Percentiles rank a stretch among this genome's conserved stretches.
Evolutionary conservation across 2,113 vertebrate species (phyloP).

Genomic region (Neodon shergylaensis): DNA sequence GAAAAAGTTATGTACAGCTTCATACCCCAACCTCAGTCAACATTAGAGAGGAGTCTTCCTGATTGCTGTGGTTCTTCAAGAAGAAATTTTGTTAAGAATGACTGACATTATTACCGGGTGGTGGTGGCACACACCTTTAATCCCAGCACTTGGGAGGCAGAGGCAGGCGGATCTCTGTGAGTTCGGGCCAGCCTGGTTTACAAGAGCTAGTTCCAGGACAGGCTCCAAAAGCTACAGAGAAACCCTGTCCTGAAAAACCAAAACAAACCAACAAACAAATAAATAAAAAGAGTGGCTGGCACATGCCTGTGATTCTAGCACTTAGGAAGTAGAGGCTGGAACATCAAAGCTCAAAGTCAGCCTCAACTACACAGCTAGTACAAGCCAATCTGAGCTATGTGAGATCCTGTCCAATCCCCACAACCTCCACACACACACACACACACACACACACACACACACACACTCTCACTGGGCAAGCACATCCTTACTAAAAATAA

Average conservation of each 20-base stretch:
- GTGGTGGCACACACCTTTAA: not conserved
- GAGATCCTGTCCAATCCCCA: not conserved
- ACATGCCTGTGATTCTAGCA: not conserved
- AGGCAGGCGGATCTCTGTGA: not conserved
- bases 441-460: too few relatives aligned
- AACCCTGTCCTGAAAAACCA: too few relatives aligned
- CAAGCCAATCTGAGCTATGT: not conserved
- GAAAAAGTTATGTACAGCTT: not conserved
- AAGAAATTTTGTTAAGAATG: not conserved
- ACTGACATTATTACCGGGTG: too few relatives aligned
- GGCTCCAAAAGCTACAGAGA: too few relatives aligned
- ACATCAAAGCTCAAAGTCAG: not conserved
- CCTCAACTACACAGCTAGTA: not conserved
- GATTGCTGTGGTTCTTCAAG: not conserved
- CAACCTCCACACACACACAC: too few relatives aligned
- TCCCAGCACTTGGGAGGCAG: not conserved
- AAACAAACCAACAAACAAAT: too few relatives aligned
- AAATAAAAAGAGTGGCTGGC: not conserved
- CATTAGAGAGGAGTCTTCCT: slow-evolving; percentile 19
- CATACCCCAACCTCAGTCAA: not conserved
- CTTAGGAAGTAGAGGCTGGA: not conserved
- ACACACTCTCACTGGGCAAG: not conserved
- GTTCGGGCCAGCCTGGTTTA: too few relatives aligned
- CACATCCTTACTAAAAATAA: slow-evolving; percentile 50
- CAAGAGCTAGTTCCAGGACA: too few relatives aligned